phyloP scores from a whole-genome alignment of 2,797 vertebrate genomes.

The Leptatherina wallacei region DNA sequence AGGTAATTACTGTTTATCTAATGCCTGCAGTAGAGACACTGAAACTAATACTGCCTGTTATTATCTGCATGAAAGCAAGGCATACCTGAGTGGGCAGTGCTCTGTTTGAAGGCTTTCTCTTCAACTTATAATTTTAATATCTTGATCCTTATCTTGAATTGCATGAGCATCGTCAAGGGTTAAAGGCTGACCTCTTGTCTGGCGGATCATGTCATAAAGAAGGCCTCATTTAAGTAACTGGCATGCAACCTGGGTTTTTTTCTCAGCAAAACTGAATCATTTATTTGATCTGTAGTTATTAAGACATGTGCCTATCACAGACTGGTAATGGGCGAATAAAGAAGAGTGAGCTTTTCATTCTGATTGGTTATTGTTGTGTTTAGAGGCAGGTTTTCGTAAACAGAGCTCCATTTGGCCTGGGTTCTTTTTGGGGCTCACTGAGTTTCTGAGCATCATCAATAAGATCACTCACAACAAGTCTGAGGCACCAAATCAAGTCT shows the following conservation, averaged over 20 bases:
- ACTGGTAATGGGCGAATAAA: background rate
- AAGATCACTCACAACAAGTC: background rate
- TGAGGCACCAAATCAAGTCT: background rate
- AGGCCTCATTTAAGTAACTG: background rate
- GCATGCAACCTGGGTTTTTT: background rate
- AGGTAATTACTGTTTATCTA: background rate
- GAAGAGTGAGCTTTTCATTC: background rate
- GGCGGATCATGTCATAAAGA: background rate
- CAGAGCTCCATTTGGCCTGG: background rate
- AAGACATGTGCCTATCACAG: background rate
- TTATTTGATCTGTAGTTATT: background rate
- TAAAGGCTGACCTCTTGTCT: background rate
- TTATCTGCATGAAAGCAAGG: background rate
- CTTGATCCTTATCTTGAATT: background rate
- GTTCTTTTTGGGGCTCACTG: background rate
- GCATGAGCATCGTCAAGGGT: background rate
- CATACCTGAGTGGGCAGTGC: background rate
- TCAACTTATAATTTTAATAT: background rate
- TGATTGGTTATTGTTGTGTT: background rate
- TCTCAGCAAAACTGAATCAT: background rate
- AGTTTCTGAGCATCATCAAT: background rate
- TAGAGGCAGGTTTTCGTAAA: background rate
- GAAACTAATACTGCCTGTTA: background rate
- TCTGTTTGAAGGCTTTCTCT: background rate
- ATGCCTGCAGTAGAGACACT: background rate